These are phyloP conservation scores for Leptinotarsa texana DNA, from an alignment of 1,140 invertebrate genomes.

Conservation along the genomic window DNA sequence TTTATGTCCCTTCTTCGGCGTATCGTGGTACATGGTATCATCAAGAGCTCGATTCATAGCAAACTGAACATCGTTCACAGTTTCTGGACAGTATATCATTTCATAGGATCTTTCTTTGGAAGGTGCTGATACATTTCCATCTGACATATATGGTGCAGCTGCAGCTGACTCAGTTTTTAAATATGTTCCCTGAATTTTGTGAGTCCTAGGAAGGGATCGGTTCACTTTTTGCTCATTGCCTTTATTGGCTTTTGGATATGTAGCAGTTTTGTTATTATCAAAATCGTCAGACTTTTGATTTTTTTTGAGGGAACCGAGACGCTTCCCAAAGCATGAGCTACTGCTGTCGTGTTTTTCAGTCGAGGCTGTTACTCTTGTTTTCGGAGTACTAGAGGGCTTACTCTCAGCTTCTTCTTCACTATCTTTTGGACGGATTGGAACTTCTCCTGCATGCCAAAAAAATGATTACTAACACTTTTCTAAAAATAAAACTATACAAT, in stretches of 20 bases:
- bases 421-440: slow-evolving; percentile 41
- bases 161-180: not conserved
- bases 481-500: too few relatives aligned
- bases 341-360: slow-evolving; percentile 44
- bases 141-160: slow-evolving; percentile 20
- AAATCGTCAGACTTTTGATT: slow-evolving; percentile 38
- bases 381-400: slow-evolving; percentile 16
- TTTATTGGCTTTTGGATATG: slow-evolving; percentile 49
- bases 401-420: slow-evolving; percentile 22
- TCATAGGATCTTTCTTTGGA: slow-evolving; percentile 47
- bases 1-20: slow-evolving; percentile 43
- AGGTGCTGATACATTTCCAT: slow-evolving; percentile 40
- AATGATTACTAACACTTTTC: slow-evolving; percentile 1
- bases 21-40: slow-evolving; percentile 40
- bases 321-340: slow-evolving; percentile 54
- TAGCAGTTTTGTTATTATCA: slow-evolving; percentile 41
- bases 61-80: slow-evolving; percentile 50
- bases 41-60: slow-evolving; percentile 51
- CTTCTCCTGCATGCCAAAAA: slow-evolving; percentile 43
- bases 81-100: slow-evolving; percentile 53
- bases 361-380: slow-evolving; percentile 30
- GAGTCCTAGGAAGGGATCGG: slow-evolving; percentile 47
- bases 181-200: slow-evolving; percentile 45
- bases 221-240: slow-evolving; percentile 46
- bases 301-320: slow-evolving; percentile 52